A percentile compares a stretch with the other conserved stretches of the same genome.
phyloP scores from a whole-genome alignment of 2,888 invertebrate genomes.

The Caradrina kadenii region DNA sequence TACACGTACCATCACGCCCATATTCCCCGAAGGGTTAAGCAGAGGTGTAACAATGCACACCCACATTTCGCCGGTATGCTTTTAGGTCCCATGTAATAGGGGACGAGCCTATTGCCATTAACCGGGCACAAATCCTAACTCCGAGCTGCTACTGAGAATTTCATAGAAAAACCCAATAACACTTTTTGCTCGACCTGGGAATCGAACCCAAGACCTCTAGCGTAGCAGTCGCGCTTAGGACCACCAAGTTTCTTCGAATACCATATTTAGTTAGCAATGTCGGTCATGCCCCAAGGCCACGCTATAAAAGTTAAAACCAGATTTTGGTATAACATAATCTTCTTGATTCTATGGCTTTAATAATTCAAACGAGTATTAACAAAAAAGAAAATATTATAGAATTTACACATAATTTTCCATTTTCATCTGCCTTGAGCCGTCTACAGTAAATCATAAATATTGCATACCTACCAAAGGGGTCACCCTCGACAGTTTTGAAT shows the following conservation, averaged over 20 bases:
- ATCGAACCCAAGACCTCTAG: too few species aligned
- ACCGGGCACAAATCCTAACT: too few species aligned
- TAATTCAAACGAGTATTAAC: slow-evolving; percentile 15
- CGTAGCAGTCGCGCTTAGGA: too few species aligned
- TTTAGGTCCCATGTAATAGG: too few species aligned
- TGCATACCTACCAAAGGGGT: slow-evolving; percentile 18
- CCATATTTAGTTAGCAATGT: slow-evolving; percentile 32
- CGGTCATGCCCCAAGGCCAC: slow-evolving; percentile 10
- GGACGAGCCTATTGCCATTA: too few species aligned
- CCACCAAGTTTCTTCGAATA: slow-evolving; percentile 43
- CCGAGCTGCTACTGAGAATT: too few species aligned
- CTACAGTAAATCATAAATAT: neutral
- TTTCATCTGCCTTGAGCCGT: neutral
- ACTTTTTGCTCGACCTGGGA: too few species aligned
- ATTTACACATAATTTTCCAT: neutral
- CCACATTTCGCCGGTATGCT: too few species aligned
- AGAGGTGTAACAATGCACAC: too few species aligned
- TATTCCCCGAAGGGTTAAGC: too few species aligned
- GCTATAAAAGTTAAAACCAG: slow-evolving; percentile 34
- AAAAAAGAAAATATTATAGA: slow-evolving; percentile 3
- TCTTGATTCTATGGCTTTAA: slow-evolving; percentile 21
- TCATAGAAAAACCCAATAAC: too few species aligned
- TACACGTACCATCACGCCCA: too few species aligned
- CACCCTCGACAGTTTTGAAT: slow-evolving; percentile 13
- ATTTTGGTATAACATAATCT: slow-evolving; percentile 33